These are phyloP conservation scores for Dolichallabes microphthalmus DNA, from an alignment of 2,113 vertebrate species.

Conservation along the genomic window DNA sequence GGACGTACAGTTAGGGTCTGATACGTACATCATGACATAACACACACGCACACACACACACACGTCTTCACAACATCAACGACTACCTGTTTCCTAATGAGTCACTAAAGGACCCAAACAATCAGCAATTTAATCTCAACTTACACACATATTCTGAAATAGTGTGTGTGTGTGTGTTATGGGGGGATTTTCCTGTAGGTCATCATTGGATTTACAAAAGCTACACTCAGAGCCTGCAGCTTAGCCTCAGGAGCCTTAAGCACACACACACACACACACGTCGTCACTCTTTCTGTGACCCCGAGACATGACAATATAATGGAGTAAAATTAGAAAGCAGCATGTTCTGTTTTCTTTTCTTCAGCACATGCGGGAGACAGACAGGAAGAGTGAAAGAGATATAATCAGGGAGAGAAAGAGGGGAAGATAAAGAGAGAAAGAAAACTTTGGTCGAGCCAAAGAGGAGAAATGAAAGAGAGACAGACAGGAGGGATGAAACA, in stretches of 20 bases:
- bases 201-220: constrained; percentile 33
- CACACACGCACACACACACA: not conserved
- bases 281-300: constrained; percentile 43
- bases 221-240: constrained; percentile 35
- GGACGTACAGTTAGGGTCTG: too few species aligned
- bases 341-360: constrained; percentile 51
- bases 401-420: not conserved
- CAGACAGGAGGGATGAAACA: not conserved
- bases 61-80: not conserved
- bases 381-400: not conserved
- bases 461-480: constrained; percentile 19
- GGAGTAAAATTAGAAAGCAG: constrained; percentile 53
- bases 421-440: not conserved
- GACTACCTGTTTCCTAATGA: too few species aligned
- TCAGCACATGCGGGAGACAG: constrained; percentile 32
- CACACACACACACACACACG: constrained; percentile 12
- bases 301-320: constrained; percentile 64
- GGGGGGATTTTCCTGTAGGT: constrained; percentile 20
- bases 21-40: too few species aligned
- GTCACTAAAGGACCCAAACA: not conserved
- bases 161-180: constrained; percentile 5
- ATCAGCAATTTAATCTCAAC: not conserved
- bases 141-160: not conserved
- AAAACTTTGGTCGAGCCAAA: not conserved
- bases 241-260: constrained; percentile 31